Conservation (phyloP, 1,140 invertebrate genomes). For the Listronotus oregonensis region DNA sequence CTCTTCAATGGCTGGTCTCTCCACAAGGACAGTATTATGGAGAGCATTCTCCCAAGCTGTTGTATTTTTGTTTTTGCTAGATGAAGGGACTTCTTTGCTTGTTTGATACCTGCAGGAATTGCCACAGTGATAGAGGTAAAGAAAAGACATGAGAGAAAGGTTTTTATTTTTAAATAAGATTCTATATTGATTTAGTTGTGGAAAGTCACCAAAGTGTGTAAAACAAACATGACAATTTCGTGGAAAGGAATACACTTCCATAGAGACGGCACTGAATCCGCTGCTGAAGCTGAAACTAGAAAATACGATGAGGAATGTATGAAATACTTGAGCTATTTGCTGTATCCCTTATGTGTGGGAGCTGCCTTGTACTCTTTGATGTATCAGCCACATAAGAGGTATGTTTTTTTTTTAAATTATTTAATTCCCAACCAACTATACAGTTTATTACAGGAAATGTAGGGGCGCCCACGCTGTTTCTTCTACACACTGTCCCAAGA, state of each 20-base stretch:
- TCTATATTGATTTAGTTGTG: conserved; percentile 70
- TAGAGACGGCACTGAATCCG: conserved; percentile 55
- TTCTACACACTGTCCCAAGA: no score
- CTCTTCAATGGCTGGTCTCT: conserved; percentile 86
- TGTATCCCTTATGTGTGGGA: conserved; percentile 87
- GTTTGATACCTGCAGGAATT: conserved; percentile 87
- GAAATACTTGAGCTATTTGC: conserved; percentile 86
- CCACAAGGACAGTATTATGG: conserved; percentile 88
- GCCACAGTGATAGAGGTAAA: conserved; percentile 84
- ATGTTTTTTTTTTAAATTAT: no score
- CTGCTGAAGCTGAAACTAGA: conserved; percentile 79
- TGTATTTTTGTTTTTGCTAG: conserved; percentile 92
- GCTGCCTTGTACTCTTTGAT: conserved; percentile 92
- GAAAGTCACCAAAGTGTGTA: conserved; percentile 93
- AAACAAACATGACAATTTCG: conserved; percentile 66
- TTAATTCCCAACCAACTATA: no score
- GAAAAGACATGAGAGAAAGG: conserved; percentile 1
- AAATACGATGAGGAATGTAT: conserved; percentile 88
- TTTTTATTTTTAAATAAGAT: not conserved
- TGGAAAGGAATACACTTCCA: conserved; percentile 57
- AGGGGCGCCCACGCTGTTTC: no score
- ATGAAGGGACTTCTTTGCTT: conserved; percentile 90
- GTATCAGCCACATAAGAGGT: conserved; percentile 91
- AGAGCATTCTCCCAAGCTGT: conserved; percentile 89
- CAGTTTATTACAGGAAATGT: no score